Conservation (phyloP, 2,113 vertebrate species). For the Colinus virginianus region DNA sequence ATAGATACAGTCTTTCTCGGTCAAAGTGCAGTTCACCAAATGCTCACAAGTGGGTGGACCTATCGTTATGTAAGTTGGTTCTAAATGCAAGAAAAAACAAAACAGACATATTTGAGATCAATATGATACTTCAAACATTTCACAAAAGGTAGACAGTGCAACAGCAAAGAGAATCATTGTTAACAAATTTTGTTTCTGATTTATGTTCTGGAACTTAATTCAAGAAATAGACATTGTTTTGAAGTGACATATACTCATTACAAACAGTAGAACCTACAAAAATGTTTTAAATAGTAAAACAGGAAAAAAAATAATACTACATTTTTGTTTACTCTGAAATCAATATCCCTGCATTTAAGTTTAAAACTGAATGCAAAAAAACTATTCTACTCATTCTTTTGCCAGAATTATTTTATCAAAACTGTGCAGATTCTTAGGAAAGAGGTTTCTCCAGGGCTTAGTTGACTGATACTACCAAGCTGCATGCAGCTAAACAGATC, state of each 20-base stretch:
- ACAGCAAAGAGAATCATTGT: neutral
- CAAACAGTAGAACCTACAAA: neutral
- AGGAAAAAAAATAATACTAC: neutral
- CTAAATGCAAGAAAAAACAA: conserved; percentile 65
- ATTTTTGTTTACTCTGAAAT: neutral
- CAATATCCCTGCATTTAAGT: neutral
- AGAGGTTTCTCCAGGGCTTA: neutral
- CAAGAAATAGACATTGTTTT: neutral
- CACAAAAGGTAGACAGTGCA: neutral
- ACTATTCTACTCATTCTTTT: neutral
- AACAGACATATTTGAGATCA: neutral
- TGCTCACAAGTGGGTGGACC: conserved; percentile 84
- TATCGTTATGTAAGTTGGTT: conserved; percentile 91
- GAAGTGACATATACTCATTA: neutral
- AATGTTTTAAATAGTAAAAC: neutral
- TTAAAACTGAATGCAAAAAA: neutral
- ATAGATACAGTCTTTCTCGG: conserved; percentile 83
- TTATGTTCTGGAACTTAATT: neutral
- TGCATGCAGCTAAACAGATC: neutral
- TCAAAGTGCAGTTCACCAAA: conserved; percentile 85
- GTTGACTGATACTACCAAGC: neutral
- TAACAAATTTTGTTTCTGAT: neutral
- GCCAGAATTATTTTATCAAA: neutral
- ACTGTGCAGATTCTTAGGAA: neutral
- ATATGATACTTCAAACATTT: neutral